These are phyloP conservation scores for Lomographa bimaculata DNA, from an alignment of 2,888 invertebrate genomes.

Conservation along the genomic window DNA sequence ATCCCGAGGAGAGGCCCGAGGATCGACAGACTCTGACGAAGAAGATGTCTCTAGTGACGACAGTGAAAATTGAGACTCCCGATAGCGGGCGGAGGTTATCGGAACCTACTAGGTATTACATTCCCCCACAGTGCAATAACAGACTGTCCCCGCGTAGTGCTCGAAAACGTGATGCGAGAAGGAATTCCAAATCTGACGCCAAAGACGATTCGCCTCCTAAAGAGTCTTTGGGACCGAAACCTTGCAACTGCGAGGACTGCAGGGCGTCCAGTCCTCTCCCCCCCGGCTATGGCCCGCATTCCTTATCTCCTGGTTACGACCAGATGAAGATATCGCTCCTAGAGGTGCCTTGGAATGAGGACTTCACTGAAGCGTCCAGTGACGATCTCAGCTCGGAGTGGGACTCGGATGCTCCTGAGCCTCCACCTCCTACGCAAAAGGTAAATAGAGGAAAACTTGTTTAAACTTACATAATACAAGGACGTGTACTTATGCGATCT, in stretches of 20 bases:
- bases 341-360: slow-evolving; percentile 89
- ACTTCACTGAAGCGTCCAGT: slow-evolving; percentile 95
- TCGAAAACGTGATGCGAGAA: slow-evolving; percentile 64
- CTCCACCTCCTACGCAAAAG: slow-evolving; percentile 69
- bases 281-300: slow-evolving; percentile 71
- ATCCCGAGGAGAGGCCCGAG: slow-evolving; percentile 63
- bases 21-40: slow-evolving; percentile 65
- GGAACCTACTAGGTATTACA: slow-evolving; percentile 70
- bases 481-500: too few species aligned
- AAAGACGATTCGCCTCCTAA: slow-evolving; percentile 57
- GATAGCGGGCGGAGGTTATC: slow-evolving; percentile 67
- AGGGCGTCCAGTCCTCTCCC: slow-evolving; percentile 80
- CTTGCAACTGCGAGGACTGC: slow-evolving; percentile 76
- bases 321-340: slow-evolving; percentile 91
- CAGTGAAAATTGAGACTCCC: slow-evolving; percentile 75
- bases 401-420: slow-evolving; percentile 92
- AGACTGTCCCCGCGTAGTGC: slow-evolving; percentile 73
- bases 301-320: slow-evolving; percentile 87
- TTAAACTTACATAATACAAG: too few species aligned
- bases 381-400: slow-evolving; percentile 96
- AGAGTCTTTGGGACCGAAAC: slow-evolving; percentile 63
- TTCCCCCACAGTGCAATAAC: slow-evolving; percentile 76
- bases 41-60: slow-evolving; percentile 72
- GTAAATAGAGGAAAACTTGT: slow-evolving; percentile 46
- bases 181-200: slow-evolving; percentile 59